Conservation (phyloP, 2,113 vertebrate genomes). For the Marmota flaviventris region DNA sequence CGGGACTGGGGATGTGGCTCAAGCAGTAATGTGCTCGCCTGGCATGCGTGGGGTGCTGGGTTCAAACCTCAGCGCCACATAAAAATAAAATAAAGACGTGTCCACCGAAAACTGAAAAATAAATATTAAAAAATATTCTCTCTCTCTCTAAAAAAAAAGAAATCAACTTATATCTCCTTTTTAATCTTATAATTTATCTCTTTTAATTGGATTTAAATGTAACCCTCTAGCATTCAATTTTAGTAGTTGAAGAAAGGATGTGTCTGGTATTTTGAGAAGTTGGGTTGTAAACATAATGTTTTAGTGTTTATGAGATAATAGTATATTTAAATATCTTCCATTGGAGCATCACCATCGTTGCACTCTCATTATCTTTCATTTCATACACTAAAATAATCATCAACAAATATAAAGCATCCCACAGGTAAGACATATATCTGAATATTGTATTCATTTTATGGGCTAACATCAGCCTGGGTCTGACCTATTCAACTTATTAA, state of each 20-base stretch:
- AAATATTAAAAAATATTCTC: too few species aligned
- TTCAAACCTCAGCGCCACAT: too few species aligned
- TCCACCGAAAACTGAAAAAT: too few species aligned
- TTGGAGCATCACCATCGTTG: neutral
- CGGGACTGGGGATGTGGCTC: too few species aligned
- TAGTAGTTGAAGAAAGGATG: neutral
- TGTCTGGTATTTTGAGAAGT: neutral
- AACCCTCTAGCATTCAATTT: neutral
- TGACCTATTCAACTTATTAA: neutral
- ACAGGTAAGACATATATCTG: neutral
- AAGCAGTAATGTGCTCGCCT: too few species aligned
- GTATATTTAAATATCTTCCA: neutral
- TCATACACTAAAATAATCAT: neutral
- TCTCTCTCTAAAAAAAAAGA: neutral
- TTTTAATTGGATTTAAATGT: constrained; percentile 20
- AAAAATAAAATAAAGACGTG: too few species aligned
- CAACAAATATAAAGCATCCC: neutral
- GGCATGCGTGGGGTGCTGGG: too few species aligned
- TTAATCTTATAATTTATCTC: neutral
- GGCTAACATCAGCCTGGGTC: neutral
- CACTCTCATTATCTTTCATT: neutral
- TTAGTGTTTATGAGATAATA: neutral
- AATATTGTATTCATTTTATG: neutral
- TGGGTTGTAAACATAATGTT: neutral
- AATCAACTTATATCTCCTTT: neutral